Evolutionary conservation across 1,140 invertebrate species (phyloP).

Genomic region (Drosophila nikananu): DNA sequence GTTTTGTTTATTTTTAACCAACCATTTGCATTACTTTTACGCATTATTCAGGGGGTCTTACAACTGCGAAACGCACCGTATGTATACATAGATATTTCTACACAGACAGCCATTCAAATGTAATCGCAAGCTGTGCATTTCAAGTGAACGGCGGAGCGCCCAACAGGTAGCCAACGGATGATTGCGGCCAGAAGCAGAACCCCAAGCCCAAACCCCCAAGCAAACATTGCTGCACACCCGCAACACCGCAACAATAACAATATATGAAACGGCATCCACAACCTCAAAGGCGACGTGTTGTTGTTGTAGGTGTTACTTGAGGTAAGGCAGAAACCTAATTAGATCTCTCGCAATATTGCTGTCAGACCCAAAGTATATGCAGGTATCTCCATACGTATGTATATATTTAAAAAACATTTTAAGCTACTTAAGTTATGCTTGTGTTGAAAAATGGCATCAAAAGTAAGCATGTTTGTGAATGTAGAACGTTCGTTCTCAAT

Average conservation of each 20-base stretch:
- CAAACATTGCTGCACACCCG: constrained; percentile 54
- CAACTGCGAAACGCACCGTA: constrained; percentile 24
- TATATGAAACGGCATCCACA: constrained; percentile 33
- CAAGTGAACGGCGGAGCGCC: constrained; percentile 49
- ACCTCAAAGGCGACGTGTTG: constrained; percentile 17
- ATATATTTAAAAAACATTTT: constrained; percentile 40
- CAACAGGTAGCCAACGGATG: constrained; percentile 68
- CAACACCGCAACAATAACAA: constrained; percentile 22
- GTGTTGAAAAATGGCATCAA: neutral
- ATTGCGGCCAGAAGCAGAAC: constrained; percentile 34
- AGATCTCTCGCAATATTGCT: constrained; percentile 43
- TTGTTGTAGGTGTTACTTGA: constrained; percentile 21
- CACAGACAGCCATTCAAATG: constrained; percentile 40
- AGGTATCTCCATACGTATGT: constrained; percentile 18
- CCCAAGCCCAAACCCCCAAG: constrained; percentile 34
- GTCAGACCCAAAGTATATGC: constrained; percentile 5
- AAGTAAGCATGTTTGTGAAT: neutral
- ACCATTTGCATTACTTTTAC: neutral
- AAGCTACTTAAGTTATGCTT: constrained; percentile 48
- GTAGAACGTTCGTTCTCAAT: neutral
- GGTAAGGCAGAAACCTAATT: constrained; percentile 53
- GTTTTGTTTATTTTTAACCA: neutral
- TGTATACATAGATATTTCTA: constrained; percentile 23
- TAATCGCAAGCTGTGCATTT: constrained; percentile 62
- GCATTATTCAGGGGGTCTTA: neutral